These are phyloP conservation scores for Eriocheir sinensis DNA, from an alignment of 1,140 invertebrate species.

Conservation along the genomic window DNA sequence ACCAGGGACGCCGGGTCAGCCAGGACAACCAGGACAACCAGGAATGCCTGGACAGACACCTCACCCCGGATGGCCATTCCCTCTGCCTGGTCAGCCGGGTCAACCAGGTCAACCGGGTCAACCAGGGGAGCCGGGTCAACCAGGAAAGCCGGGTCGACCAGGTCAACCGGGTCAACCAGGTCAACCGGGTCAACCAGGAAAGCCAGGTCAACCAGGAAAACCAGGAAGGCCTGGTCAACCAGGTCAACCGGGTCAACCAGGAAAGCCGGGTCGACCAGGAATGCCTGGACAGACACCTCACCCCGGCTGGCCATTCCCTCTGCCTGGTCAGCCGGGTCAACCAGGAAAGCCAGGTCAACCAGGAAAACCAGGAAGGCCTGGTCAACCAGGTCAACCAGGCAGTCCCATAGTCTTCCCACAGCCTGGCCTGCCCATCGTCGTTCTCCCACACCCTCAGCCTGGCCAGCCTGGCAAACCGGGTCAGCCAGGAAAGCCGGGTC, in stretches of 20 bases:
- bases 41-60: not conserved
- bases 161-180: not conserved
- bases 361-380: not conserved
- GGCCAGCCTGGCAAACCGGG: not conserved
- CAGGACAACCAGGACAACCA: not conserved
- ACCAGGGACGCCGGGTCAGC: not conserved
- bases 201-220: not conserved
- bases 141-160: not conserved
- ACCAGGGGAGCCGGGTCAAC: not conserved
- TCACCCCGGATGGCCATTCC: too few relatives aligned
- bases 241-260: not conserved
- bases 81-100: not conserved
- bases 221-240: conserved; percentile 31
- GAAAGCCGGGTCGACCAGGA: not conserved
- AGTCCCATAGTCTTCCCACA: not conserved
- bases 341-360: not conserved
- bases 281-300: not conserved
- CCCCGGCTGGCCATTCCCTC: not conserved
- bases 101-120: not conserved
- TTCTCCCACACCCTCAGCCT: not conserved
- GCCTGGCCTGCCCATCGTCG: too few relatives aligned
- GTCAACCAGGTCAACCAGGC: not conserved
- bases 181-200: not conserved
- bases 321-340: not conserved
- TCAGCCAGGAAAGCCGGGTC: not conserved